Conservation (phyloP, 2,888 invertebrate genomes). For the Steinernema scapterisci region DNA sequence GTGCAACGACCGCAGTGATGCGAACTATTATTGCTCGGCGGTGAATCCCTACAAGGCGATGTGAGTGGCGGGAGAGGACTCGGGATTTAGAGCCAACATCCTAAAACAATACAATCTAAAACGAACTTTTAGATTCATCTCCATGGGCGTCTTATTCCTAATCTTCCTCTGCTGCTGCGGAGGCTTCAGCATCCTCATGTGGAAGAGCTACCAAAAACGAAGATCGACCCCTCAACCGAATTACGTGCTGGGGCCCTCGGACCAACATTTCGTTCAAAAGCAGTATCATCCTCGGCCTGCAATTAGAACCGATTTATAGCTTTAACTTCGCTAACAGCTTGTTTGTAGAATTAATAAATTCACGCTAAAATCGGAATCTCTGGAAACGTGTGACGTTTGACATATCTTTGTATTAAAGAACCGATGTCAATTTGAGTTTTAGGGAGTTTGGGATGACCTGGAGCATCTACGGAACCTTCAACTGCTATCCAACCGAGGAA, state of each 20-base stretch:
- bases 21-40: constrained; percentile 15
- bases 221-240: not conserved
- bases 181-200: constrained; percentile 11
- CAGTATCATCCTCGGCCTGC: constrained; percentile 4
- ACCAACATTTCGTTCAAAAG: not conserved
- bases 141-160: not conserved
- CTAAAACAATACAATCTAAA: too few relatives aligned
- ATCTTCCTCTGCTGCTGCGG: constrained; percentile 14
- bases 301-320: not conserved
- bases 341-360: too few relatives aligned
- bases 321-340: too few relatives aligned
- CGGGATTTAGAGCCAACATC: too few relatives aligned
- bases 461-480: too few relatives aligned
- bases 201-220: not conserved
- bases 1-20: constrained; percentile 5
- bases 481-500: too few relatives aligned
- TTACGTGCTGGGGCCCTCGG: not conserved
- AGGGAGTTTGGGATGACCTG: too few relatives aligned
- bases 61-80: not conserved
- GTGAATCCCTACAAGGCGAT: constrained; percentile 16
- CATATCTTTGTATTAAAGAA: too few relatives aligned
- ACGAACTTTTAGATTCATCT: constrained; percentile 1
- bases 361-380: too few relatives aligned
- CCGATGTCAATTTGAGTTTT: too few relatives aligned
- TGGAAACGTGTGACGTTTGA: too few relatives aligned